These are phyloP conservation scores for Dasypolia templi DNA, from an alignment of 2,888 invertebrate species.

Conservation along the genomic window DNA sequence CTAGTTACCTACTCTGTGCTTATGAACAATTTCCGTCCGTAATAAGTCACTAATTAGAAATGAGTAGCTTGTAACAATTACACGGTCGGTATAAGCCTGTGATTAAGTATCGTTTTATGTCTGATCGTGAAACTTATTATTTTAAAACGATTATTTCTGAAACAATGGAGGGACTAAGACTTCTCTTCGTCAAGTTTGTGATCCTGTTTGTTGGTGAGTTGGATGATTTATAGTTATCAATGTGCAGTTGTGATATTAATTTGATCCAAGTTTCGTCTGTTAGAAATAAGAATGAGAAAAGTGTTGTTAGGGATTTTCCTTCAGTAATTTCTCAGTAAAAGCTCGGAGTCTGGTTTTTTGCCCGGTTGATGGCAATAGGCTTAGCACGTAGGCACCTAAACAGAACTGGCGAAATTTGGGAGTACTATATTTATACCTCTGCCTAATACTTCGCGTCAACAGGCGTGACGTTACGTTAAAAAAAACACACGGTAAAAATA, in stretches of 20 bases:
- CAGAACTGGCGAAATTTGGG: no score
- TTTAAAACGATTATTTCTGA: neutral
- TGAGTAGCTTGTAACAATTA: constrained; percentile 37
- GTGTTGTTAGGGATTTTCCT: no score
- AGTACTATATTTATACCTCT: no score
- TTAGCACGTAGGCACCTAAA: no score
- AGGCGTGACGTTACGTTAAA: no score
- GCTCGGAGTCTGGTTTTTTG: no score
- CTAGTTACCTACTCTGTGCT: neutral
- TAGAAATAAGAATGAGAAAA: no score
- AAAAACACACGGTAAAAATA: no score
- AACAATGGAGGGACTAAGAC: constrained; percentile 16
- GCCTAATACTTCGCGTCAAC: no score
- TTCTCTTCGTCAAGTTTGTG: constrained; percentile 16
- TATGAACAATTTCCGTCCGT: neutral
- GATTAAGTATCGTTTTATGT: neutral
- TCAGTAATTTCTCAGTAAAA: no score
- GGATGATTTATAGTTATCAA: neutral
- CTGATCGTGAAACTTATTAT: neutral
- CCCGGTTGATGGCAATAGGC: no score
- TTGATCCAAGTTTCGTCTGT: no score
- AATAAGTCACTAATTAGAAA: constrained; percentile 17
- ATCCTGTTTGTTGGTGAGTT: constrained; percentile 37
- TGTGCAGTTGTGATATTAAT: neutral
- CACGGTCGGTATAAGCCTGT: constrained; percentile 2